These are phyloP conservation scores for Drosophila recens DNA, from an alignment of 2,888 invertebrate species.

Conservation along the genomic window DNA sequence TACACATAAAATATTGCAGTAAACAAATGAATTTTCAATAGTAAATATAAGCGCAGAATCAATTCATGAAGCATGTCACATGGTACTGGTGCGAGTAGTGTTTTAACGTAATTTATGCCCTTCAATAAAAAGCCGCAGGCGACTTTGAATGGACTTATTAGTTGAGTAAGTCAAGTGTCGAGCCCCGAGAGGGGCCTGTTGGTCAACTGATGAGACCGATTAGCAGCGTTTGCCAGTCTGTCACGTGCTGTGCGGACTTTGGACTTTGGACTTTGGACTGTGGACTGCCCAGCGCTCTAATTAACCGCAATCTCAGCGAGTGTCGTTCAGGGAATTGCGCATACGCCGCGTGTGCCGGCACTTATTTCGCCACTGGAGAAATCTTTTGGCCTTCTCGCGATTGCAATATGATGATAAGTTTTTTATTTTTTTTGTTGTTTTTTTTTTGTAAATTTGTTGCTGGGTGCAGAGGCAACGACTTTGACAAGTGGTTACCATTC, in stretches of 20 bases:
- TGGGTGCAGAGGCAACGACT: slow-evolving; percentile 19
- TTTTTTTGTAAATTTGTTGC: too few species aligned
- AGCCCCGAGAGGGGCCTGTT: slow-evolving; percentile 2
- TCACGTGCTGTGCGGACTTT: not conserved
- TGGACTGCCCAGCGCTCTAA: slow-evolving; percentile 29
- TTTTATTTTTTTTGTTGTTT: slow-evolving; percentile 7
- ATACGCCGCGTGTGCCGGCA: slow-evolving; percentile 54
- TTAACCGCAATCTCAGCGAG: slow-evolving; percentile 58
- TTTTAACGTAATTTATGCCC: slow-evolving; percentile 50
- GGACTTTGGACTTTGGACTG: not conserved
- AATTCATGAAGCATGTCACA: slow-evolving; percentile 5
- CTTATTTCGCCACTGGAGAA: slow-evolving; percentile 15
- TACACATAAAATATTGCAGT: not conserved
- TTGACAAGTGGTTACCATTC: slow-evolving; percentile 78
- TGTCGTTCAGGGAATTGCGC: slow-evolving; percentile 52
- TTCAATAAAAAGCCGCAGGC: slow-evolving; percentile 30
- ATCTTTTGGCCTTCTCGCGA: slow-evolving; percentile 25
- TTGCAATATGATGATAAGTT: slow-evolving; percentile 60
- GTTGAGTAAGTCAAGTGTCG: slow-evolving; percentile 33
- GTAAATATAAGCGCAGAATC: not conserved
- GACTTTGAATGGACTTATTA: slow-evolving; percentile 51
- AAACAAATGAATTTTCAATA: not conserved
- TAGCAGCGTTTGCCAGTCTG: slow-evolving; percentile 41
- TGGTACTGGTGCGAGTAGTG: not conserved
- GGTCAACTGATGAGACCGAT: slow-evolving; percentile 52